These are phyloP conservation scores for Margarornis squamiger DNA, from an alignment of 2,797 vertebrate genomes.

Conservation along the genomic window DNA sequence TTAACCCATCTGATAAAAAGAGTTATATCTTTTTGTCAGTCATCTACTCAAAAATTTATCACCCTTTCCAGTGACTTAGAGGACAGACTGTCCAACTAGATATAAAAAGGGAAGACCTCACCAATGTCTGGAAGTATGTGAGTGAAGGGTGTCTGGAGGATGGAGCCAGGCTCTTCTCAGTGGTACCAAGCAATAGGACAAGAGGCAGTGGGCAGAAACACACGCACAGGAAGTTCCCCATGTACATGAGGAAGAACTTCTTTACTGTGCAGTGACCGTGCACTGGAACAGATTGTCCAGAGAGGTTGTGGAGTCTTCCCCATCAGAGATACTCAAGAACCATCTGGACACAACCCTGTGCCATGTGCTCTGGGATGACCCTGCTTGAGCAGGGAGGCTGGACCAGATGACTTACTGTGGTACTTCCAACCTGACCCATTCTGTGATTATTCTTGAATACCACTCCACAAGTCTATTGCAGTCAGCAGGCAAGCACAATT, in stretches of 20 bases:
- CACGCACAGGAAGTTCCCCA: not conserved
- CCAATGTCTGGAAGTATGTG: too few species aligned
- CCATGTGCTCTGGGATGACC: not conserved
- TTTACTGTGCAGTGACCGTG: fast-evolving
- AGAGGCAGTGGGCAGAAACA: not conserved
- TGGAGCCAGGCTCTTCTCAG: too few species aligned
- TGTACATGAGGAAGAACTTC: not conserved
- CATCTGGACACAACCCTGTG: not conserved
- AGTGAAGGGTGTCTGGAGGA: not conserved
- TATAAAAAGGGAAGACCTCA: not conserved
- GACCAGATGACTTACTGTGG: not conserved
- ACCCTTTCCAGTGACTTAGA: not conserved
- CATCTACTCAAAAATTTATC: not conserved
- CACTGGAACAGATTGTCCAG: not conserved
- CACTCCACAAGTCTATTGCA: not conserved
- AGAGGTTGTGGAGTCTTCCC: fast-evolving
- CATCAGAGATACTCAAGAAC: not conserved
- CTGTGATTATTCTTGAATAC: not conserved
- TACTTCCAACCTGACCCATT: not conserved
- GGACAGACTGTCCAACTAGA: not conserved
- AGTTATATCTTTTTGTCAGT: not conserved
- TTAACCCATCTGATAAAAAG: not conserved
- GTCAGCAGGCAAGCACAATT: not conserved
- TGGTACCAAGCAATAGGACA: not conserved
- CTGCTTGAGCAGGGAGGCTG: not conserved